These are phyloP conservation scores for Pinctada fucata DNA, from an alignment of 2,888 invertebrate species.

Conservation along the genomic window DNA sequence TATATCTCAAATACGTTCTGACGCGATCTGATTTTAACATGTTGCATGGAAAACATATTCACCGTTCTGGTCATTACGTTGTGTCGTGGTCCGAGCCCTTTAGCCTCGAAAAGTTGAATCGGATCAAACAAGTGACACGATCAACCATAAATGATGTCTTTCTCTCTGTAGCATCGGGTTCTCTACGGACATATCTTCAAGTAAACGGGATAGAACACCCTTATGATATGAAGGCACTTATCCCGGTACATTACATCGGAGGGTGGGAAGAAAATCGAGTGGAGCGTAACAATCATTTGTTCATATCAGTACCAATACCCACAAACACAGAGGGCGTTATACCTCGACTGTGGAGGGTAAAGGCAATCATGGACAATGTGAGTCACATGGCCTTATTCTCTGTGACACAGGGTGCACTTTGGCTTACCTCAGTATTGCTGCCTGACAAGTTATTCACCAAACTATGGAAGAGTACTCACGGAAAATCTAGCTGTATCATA, in stretches of 20 bases:
- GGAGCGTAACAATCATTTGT: slow-evolving; percentile 60
- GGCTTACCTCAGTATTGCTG: slow-evolving; percentile 76
- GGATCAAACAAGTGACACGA: slow-evolving; percentile 80
- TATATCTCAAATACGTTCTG: slow-evolving; percentile 78
- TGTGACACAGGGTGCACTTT: slow-evolving; percentile 78
- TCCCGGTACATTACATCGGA: slow-evolving; percentile 68
- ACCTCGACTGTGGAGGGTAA: slow-evolving; percentile 81
- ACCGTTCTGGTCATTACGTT: slow-evolving; percentile 69
- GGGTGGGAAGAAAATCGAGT: slow-evolving; percentile 29
- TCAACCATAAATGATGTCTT: slow-evolving; percentile 80
- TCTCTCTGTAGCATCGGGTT: slow-evolving; percentile 79
- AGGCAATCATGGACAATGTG: slow-evolving; percentile 78
- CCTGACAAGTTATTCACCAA: slow-evolving; percentile 70
- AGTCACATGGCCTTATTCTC: slow-evolving; percentile 79
- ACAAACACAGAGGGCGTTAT: slow-evolving; percentile 81
- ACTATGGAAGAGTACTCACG: slow-evolving; percentile 68
- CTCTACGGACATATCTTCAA: slow-evolving; percentile 78
- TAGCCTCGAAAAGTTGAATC: slow-evolving; percentile 75
- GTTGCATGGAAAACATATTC: slow-evolving; percentile 72
- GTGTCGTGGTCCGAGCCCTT: slow-evolving; percentile 79
- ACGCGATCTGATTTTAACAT: slow-evolving; percentile 78
- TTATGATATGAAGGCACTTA: slow-evolving; percentile 77
- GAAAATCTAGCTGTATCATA: slow-evolving; percentile 73
- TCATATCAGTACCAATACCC: slow-evolving; percentile 77
- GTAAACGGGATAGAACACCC: slow-evolving; percentile 79